Conservation (phyloP, 2,113 vertebrate genomes). For the Oncorhynchus gorbuscha region DNA sequence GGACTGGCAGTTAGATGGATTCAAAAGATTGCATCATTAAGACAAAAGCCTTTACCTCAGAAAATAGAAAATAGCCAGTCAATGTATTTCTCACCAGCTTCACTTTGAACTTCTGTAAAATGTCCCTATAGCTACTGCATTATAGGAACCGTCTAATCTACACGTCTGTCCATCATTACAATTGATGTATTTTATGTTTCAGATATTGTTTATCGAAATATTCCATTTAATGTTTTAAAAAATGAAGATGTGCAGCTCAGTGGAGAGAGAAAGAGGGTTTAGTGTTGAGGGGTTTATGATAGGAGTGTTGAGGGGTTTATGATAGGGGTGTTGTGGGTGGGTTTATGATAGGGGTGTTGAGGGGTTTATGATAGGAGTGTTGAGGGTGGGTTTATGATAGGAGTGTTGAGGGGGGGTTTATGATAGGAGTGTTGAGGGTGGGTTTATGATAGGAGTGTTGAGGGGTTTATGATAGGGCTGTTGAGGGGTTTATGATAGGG, state of each 20-base stretch:
- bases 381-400: too few relatives aligned
- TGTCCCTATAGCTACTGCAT: neutral
- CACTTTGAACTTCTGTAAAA: neutral
- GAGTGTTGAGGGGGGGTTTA: too few relatives aligned
- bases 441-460: too few relatives aligned
- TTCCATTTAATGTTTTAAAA: neutral
- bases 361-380: too few relatives aligned
- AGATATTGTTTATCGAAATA: slow-evolving; percentile 22
- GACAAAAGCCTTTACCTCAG: neutral
- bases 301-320: neutral
- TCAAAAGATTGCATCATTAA: slow-evolving; percentile 8
- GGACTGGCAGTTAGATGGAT: slow-evolving; percentile 3
- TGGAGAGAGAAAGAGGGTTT: neutral
- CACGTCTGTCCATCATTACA: neutral
- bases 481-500: too few relatives aligned
- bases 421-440: too few relatives aligned
- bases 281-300: neutral
- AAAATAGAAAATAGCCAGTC: neutral
- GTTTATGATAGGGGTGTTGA: too few relatives aligned
- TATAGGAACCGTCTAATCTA: neutral
- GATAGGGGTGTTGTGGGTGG: neutral
- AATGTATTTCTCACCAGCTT: neutral
- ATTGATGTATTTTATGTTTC: slow-evolving; percentile 7
- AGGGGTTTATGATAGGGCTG: too few relatives aligned
- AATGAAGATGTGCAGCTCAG: neutral